Evolutionary conservation across 1,140 invertebrate species (phyloP), one percentile per base, ranked within the genome.

Genomic region (Lepidurus apus): DNA sequence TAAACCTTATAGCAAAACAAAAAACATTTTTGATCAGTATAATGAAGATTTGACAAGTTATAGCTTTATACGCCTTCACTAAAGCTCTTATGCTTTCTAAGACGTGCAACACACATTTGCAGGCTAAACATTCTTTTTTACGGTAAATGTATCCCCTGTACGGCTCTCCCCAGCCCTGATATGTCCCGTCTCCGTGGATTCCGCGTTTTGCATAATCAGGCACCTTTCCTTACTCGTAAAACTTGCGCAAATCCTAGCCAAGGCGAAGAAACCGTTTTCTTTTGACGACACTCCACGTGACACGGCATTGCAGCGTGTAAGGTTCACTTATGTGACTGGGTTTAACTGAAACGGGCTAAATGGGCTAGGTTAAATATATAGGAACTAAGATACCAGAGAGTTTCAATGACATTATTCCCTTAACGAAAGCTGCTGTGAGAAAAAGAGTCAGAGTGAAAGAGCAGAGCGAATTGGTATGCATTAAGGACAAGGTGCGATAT

Each of bases 271-370:
- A 65, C 7, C 21, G 5, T 65, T 65, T 65, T 21, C 53, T n/a
- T 34, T 34, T 34, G 34, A 34, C 34, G 34, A 34, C 34, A 34
- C 34, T 34, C 34, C 34, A 34, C 34, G 34, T 34, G 34, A 34
- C 34, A 34, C 34, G 34, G 34, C 34, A 34, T 34, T 17, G 53
- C 53, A 21, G 53, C 21, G 53, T 65, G 53, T 65, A 65, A 65
- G 53, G 53, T 65, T 65, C 53, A 65, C 53, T 65, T 65, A 65
- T 65, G 53, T 65, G 53, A 65, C 53, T 65, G 53, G 53, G 53
- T 65, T n/a, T 1, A 34, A 34, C 34, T 34, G 34, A 34, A 34
- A 34, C 34, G 34, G 34, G 34, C 34, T 34, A 34, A 34, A 4
- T 34, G 34, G 34, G 34, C 34, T 34, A 34, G 34, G 34, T 34